Evolutionary conservation across 2,797 vertebrate species (phyloP), one percentile per base, ranked within the genome.

Genomic region (Gobionotothen gibberifrons): DNA sequence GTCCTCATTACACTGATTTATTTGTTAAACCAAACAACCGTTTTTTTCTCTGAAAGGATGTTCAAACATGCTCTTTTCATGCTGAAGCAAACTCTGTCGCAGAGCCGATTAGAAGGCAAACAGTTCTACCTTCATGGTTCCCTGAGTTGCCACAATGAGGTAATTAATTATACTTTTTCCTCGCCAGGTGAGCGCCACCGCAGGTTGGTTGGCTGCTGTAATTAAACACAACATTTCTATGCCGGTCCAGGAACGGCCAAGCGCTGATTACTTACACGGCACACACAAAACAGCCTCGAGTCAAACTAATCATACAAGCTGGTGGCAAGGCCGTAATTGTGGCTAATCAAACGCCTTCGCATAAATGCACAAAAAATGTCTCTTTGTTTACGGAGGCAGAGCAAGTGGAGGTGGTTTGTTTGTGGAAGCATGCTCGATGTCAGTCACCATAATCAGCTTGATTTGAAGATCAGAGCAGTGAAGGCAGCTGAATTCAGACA

Each of bases 331-430:
- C 87, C 53, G 11, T 88, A 85, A 91, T 89, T 85, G 86, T 64
- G 82, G 76, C 76, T 91, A 89, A 93, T 90, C 90, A 91, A 83
- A 89, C 77, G 68, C 72, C 76, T 87, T 87, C 81, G 65, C 73
- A 74, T 32, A 69, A 55, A 72, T 40, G 54, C 54, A 47, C 46
- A 40, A 60, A 69, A 79, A 76, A 56, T 54, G 58, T 15, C 26
- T 46, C 16, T 76, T 78, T 85, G 81, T 86, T 87, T 83, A 72
- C 49, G 11, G 61, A 76, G 78, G 48, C 83, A 61, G 69, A 72
- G 51, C 54, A 19, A 72, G 80, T 67, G 82, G 76, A 74, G 86
- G 84, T 62, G 85, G 81, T 69, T 84, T 84, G 80, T 88, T 88
- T 84, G 75, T 49, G 56, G 54, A 81, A 61, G 3, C 19, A 64